Evolutionary conservation across 2,797 vertebrate species (phyloP).

Genomic region (Sebastes matsubarae): DNA sequence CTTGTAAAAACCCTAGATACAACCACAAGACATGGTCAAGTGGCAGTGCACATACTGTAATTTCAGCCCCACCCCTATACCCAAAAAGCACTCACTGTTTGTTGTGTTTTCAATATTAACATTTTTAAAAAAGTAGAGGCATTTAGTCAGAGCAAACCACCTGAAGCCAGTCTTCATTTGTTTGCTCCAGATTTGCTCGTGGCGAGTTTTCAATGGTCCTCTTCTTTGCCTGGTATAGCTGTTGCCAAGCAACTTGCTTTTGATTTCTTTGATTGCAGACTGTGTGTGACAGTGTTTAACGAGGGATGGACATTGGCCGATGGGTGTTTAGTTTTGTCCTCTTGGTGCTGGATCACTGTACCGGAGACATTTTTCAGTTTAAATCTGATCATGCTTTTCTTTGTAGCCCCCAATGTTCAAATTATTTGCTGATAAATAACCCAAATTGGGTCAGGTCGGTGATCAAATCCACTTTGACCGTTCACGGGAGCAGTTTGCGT

Average conservation of each 20-base stretch:
- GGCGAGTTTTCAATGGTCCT: neutral
- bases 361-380: neutral
- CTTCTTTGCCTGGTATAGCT: neutral
- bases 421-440: neutral
- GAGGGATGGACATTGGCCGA: neutral
- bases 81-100: neutral
- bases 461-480: neutral
- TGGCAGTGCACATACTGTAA: neutral
- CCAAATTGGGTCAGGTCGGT: neutral
- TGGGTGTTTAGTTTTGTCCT: neutral
- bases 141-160: neutral
- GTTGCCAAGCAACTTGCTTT: slow-evolving; percentile 64
- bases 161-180: slow-evolving; percentile 25
- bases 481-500: too few relatives aligned
- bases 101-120: too few relatives aligned
- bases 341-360: neutral
- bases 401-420: neutral
- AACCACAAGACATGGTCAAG: neutral
- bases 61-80: neutral
- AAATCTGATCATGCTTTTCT: neutral
- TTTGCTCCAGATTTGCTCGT: slow-evolving; percentile 16
- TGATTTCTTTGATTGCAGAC: slow-evolving; percentile 7
- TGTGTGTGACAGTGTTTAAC: slow-evolving; percentile 7
- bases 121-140: neutral
- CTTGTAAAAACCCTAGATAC: neutral